These are phyloP conservation scores for Montipora capitata DNA, from an alignment of 92 coral and sea anemone species.

Conservation along the genomic window DNA sequence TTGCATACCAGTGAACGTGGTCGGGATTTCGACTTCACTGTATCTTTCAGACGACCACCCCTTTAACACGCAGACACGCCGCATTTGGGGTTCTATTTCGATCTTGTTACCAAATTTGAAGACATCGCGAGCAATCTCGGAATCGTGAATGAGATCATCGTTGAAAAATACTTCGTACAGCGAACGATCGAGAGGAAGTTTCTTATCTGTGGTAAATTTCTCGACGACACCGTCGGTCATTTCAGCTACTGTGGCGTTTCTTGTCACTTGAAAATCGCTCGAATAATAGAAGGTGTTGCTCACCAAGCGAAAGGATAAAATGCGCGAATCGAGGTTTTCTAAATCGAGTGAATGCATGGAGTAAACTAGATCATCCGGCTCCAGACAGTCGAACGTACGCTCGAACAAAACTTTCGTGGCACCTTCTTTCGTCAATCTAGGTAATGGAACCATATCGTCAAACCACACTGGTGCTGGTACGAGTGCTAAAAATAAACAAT, in stretches of 20 bases:
- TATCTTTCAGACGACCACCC: not conserved
- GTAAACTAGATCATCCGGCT: not conserved
- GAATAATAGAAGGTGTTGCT: too few species aligned
- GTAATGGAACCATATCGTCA: not conserved
- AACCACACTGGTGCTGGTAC: constrained; percentile 25
- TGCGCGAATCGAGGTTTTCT: too few species aligned
- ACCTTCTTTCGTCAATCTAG: not conserved
- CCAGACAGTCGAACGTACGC: not conserved
- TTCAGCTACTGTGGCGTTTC: not conserved
- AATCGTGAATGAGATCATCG: not conserved
- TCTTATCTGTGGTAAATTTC: not conserved
- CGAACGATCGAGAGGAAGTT: not conserved
- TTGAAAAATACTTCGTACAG: constrained; percentile 5
- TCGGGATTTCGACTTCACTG: not conserved
- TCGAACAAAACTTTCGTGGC: not conserved
- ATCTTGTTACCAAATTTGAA: not conserved
- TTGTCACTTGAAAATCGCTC: too few species aligned
- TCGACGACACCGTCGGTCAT: not conserved
- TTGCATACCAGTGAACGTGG: not conserved
- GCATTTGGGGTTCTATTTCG: not conserved
- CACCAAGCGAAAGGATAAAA: too few species aligned
- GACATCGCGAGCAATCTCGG: not conserved
- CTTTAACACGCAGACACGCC: not conserved
- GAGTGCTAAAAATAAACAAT: constrained; percentile 7
- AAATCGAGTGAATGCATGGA: not conserved